phyloP scores from a whole-genome alignment of 2,113 vertebrate genomes.

The Andinoacara biseriatus region DNA sequence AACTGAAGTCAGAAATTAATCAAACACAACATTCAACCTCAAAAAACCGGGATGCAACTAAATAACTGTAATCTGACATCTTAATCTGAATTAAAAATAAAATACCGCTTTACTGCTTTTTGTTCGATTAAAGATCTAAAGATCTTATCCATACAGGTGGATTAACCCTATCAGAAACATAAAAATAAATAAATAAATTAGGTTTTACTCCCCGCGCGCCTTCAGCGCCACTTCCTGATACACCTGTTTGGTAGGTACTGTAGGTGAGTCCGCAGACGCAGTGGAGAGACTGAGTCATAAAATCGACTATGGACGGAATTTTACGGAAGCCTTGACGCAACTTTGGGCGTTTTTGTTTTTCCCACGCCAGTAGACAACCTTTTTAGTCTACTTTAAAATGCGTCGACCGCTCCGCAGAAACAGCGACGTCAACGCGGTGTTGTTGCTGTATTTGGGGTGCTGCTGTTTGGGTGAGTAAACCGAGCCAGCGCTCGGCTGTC shows the following conservation, averaged over 20 bases:
- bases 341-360: neutral
- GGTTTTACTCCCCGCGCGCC: neutral
- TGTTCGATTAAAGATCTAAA: too few species aligned
- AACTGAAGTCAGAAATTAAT: neutral
- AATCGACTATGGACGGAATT: slow-evolving; percentile 50
- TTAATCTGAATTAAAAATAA: neutral
- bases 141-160: too few species aligned
- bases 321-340: slow-evolving; percentile 23
- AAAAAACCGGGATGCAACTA: neutral
- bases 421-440: neutral
- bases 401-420: neutral
- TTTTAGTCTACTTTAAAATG: slow-evolving; percentile 53
- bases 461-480: slow-evolving; percentile 67
- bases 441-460: slow-evolving; percentile 34
- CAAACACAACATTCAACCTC: too few species aligned
- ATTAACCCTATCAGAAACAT: too few species aligned
- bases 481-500: neutral
- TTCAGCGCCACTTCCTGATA: slow-evolving; percentile 62
- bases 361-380: neutral
- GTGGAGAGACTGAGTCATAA: slow-evolving; percentile 22
- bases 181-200: neutral
- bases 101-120: neutral
- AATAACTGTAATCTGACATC: neutral
- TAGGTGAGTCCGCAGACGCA: neutral
- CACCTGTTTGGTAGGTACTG: slow-evolving; percentile 74